Evolutionary conservation across 2,888 invertebrate genomes (phyloP).

Genomic region (Andrena marginata): DNA sequence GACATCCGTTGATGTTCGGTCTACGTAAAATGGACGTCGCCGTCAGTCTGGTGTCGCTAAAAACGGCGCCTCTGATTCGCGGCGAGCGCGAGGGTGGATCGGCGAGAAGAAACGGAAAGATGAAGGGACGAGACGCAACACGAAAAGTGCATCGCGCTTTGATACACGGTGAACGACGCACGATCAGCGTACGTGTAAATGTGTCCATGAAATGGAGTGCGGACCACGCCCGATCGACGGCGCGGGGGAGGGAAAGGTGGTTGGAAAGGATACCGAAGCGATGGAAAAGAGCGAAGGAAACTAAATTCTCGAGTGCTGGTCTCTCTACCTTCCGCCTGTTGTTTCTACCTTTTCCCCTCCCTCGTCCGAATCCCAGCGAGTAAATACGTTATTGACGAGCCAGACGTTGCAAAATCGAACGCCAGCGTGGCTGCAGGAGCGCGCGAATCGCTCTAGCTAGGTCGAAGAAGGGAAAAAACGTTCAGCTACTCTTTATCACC

Average conservation of each 20-base stretch:
- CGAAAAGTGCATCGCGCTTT: slow-evolving; percentile 66
- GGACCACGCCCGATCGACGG: slow-evolving; percentile 61
- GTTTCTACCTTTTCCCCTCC: slow-evolving; percentile 41
- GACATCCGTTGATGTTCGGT: not conserved
- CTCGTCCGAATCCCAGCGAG: slow-evolving; percentile 20
- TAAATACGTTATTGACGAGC: slow-evolving; percentile 66
- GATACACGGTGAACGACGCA: slow-evolving; percentile 45
- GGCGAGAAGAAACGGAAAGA: slow-evolving; percentile 25
- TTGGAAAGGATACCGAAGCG: slow-evolving; percentile 36
- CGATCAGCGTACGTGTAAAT: slow-evolving; percentile 46
- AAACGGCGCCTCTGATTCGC: slow-evolving; percentile 29
- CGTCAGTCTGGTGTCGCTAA: slow-evolving; percentile 24
- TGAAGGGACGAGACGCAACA: slow-evolving; percentile 36
- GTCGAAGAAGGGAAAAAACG: slow-evolving; percentile 9
- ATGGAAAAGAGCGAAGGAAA: slow-evolving; percentile 34
- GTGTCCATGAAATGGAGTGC: slow-evolving; percentile 41
- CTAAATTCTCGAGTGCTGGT: slow-evolving; percentile 17
- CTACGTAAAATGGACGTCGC: slow-evolving; percentile 29
- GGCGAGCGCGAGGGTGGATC: slow-evolving; percentile 11
- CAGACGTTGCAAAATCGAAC: slow-evolving; percentile 55
- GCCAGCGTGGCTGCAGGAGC: not conserved
- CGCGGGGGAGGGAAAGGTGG: not conserved
- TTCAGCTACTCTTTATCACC: not conserved
- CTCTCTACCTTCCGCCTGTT: slow-evolving; percentile 23
- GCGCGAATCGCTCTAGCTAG: not conserved